Evolutionary conservation across 2,888 invertebrate species (phyloP), one percentile per base, ranked within the genome.

Genomic region (Pyrrhia umbra): DNA sequence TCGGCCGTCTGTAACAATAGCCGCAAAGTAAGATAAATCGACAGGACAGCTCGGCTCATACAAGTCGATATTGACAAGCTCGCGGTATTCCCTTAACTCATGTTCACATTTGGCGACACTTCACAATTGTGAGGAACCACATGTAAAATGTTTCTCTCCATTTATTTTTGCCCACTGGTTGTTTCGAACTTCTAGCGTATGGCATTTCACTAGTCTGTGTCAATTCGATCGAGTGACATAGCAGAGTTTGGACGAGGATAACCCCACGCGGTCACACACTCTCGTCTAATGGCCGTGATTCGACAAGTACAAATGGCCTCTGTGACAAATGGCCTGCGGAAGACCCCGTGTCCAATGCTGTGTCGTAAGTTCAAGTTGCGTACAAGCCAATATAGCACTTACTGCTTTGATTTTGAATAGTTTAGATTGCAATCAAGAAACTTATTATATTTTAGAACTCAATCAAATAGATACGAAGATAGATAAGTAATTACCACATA

Each of bases 281-380:
- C 93, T 87, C 90, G 86, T 93, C 93, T 95, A 95, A 95, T 95
- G 95, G 94, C 92, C 90, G 94, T 94, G 95, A 95, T 95, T 95
- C 95, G 95, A 95, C 95, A 95, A 94, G 95, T 95, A 95, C 95
- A 95, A 95, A 95, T 95, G 95, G 94, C 92, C 86, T 83, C 88
- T 82, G 92, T 95, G 95, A 95, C 95, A 95, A 95, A 95, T 95
- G 93, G 93, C 88, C 88, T 88, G 89, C 88, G 90, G 93, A 91
- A 93, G 93, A 92, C 91, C 92, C 89, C 87, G 85, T 86, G 88
- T 90, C 88, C 87, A 87, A 82, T 87, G 84, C 77, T 75, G 79
- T 82, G 88, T 85, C 90, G 90, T 92, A 92, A 92, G 89, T 92
- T 91, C 91, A 88, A 85, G 84, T 83, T 85, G 78, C 74, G 83